A percentile compares a stretch with the other conserved stretches of the same genome.
Evolutionary conservation across 2,888 invertebrate genomes (phyloP).

Genomic region (Sisyra terminalis): DNA sequence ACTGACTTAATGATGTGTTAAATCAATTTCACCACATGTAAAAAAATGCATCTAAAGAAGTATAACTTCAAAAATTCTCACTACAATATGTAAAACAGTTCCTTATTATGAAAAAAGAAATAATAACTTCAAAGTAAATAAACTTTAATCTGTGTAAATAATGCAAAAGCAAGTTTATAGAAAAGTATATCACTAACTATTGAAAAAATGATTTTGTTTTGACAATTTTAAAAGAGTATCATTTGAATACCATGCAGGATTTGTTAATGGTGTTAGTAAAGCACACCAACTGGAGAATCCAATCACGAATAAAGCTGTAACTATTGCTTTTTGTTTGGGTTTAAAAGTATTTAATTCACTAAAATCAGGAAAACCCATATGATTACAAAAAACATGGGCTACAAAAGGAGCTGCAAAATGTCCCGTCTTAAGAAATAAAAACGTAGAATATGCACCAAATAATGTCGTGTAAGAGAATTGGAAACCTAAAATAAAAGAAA

Average conservation of each 20-base stretch:
- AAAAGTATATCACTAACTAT: too few relatives aligned
- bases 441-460: slow-evolving; percentile 92
- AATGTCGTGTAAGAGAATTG: slow-evolving; percentile 83
- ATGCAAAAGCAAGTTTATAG: neutral
- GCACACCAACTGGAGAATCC: slow-evolving; percentile 67
- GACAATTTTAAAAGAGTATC: slow-evolving; percentile 15
- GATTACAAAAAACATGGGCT: slow-evolving; percentile 90
- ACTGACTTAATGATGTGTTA: too few relatives aligned
- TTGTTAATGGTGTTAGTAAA: slow-evolving; percentile 58
- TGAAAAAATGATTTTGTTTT: too few relatives aligned
- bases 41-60: too few relatives aligned
- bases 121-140: neutral
- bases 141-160: neutral
- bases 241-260: slow-evolving; percentile 45
- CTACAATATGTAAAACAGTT: too few relatives aligned
- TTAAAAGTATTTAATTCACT: slow-evolving; percentile 46
- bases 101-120: too few relatives aligned
- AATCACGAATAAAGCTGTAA: slow-evolving; percentile 49
- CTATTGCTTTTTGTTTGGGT: slow-evolving; percentile 36
- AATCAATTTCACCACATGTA: too few relatives aligned
- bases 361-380: slow-evolving; percentile 90
- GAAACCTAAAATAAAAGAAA: slow-evolving; percentile 40
- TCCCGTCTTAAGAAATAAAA: slow-evolving; percentile 75
- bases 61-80: too few relatives aligned
- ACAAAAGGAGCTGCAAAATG: slow-evolving; percentile 77